Evolutionary conservation across 2,113 vertebrate species (phyloP).

Genomic region (Oplegnathus fasciatus): DNA sequence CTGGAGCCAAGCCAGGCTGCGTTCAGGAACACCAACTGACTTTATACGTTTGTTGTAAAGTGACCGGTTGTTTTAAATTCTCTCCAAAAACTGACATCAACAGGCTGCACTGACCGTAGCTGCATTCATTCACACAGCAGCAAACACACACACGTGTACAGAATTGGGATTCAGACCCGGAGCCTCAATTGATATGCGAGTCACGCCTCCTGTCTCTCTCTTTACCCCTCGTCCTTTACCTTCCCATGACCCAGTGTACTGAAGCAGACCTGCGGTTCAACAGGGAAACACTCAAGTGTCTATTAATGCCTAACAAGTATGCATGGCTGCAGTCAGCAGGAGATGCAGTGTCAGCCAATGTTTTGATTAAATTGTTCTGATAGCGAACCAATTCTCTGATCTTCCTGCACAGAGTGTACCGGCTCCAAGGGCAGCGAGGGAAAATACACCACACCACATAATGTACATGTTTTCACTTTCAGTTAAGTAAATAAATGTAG

Average conservation of each 20-base stretch:
- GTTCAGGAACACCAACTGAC: neutral
- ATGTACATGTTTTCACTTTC: neutral
- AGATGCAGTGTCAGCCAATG: slow-evolving; percentile 60
- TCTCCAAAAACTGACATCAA: neutral
- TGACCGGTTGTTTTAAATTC: neutral
- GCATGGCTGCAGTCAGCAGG: slow-evolving; percentile 45
- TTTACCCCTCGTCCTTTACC: slow-evolving; percentile 42
- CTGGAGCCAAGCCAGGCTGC: slow-evolving; percentile 55
- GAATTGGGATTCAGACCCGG: slow-evolving; percentile 1
- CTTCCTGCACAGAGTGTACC: slow-evolving; percentile 6
- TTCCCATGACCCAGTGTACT: slow-evolving; percentile 9
- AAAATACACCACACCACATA: neutral
- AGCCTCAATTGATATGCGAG: slow-evolving; percentile 22
- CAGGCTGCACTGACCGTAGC: neutral
- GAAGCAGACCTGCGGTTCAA: slow-evolving; percentile 33
- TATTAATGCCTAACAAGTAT: slow-evolving; percentile 62
- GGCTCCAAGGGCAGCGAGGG: slow-evolving; percentile 31
- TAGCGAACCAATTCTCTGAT: slow-evolving; percentile 36
- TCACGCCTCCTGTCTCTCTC: slow-evolving; percentile 6
- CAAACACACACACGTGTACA: neutral
- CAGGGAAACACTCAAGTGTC: slow-evolving; percentile 51
- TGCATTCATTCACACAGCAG: neutral
- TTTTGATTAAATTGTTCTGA: slow-evolving; percentile 61
- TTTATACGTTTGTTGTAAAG: slow-evolving; percentile 21
- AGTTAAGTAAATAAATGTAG: neutral